Conservation (phyloP, 2,113 vertebrate genomes). For the Patagioenas fasciata region DNA sequence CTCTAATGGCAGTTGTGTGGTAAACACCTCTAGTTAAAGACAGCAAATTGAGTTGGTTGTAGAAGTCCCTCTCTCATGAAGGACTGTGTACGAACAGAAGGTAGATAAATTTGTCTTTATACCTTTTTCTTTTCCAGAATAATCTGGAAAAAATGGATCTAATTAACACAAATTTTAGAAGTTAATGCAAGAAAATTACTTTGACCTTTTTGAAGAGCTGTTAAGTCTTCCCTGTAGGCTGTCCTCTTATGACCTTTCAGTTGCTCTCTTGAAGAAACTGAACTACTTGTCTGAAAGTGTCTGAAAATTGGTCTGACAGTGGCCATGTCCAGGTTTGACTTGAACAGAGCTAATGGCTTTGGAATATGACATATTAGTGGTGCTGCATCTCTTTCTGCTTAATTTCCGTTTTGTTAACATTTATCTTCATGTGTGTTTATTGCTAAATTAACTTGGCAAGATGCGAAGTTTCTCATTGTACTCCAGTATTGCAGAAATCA, state of each 20-base stretch:
- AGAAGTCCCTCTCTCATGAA: neutral
- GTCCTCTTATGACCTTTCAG: slow-evolving; percentile 25
- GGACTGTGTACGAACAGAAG: neutral
- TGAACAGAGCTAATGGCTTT: neutral
- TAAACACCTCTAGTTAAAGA: neutral
- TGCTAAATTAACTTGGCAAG: neutral
- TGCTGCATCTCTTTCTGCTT: neutral
- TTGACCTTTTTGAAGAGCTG: neutral
- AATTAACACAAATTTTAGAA: neutral
- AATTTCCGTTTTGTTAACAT: slow-evolving; percentile 26
- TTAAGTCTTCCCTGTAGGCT: neutral
- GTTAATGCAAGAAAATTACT: neutral
- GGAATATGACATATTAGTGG: neutral
- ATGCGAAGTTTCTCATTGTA: neutral
- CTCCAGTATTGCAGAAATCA: slow-evolving; percentile 35
- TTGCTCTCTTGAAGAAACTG: neutral
- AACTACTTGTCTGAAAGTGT: neutral
- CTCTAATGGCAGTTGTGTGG: neutral
- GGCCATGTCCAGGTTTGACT: neutral
- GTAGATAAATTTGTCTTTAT: neutral
- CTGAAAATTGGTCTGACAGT: neutral
- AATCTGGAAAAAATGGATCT: neutral
- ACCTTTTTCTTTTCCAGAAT: neutral
- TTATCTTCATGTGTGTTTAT: slow-evolving; percentile 21
- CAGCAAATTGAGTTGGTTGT: neutral